phyloP scores from a whole-genome alignment of 2,888 invertebrate species.

The Acanthosepion pharaonis region DNA sequence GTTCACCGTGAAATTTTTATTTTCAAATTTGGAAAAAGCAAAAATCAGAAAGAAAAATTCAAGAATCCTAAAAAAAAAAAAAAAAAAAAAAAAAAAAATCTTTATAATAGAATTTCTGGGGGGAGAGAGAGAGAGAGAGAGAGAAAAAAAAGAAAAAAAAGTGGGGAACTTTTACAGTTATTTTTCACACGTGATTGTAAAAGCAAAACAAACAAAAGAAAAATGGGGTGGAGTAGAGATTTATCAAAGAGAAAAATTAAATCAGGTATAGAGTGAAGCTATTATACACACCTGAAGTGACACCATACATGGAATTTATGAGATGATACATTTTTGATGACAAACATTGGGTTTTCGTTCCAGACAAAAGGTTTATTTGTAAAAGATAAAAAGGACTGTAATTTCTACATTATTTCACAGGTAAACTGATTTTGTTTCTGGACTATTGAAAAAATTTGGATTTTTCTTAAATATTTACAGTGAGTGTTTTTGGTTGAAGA shows the following conservation, averaged over 20 bases:
- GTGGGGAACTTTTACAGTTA: not conserved
- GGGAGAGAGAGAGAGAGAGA: not conserved
- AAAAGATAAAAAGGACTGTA: conserved; percentile 4
- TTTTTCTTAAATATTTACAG: not conserved
- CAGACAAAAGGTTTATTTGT: not conserved
- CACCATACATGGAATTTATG: not conserved
- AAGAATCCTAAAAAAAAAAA: too few species aligned
- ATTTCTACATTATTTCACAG: not conserved
- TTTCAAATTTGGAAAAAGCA: not conserved
- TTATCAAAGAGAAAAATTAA: too few species aligned
- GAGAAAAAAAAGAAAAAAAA: too few species aligned
- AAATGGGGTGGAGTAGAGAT: too few species aligned
- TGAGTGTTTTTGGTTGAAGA: not conserved
- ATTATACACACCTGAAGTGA: too few species aligned
- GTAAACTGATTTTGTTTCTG: not conserved
- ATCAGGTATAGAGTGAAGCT: too few species aligned
- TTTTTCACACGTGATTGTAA: not conserved
- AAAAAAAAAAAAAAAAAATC: too few species aligned
- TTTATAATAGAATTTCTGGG: not conserved
- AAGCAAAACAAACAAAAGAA: too few species aligned
- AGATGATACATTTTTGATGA: conserved; percentile 9
- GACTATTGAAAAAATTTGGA: too few species aligned
- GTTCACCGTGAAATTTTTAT: not conserved
- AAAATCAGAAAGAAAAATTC: not conserved
- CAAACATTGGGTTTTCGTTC: not conserved